Percentiles rank a stretch among this genome's conserved stretches.
Evolutionary conservation across 2,888 invertebrate genomes (phyloP).

Genomic region (Euplagia quadripunctaria): DNA sequence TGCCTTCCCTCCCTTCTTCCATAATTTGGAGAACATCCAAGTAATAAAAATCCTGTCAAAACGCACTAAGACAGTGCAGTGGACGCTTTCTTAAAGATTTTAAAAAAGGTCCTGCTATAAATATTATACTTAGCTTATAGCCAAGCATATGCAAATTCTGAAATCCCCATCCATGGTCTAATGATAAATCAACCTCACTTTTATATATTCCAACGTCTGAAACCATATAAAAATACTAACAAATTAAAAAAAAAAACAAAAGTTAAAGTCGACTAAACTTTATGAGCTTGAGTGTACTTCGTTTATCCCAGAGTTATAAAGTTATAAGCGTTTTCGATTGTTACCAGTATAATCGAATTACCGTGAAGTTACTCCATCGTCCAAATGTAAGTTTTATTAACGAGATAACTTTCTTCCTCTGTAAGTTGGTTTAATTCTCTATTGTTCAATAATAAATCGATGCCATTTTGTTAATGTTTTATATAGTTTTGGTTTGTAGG

Average conservation of each 20-base stretch:
- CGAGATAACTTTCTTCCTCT: constrained; percentile 51
- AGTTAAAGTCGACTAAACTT: constrained; percentile 2
- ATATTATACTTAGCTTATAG: too few species aligned
- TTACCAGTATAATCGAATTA: constrained; percentile 46
- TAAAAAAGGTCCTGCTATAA: too few species aligned
- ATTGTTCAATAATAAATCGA: background rate
- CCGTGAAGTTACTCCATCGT: constrained; percentile 48
- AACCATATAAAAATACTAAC: too few species aligned
- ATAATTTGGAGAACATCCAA: too few species aligned
- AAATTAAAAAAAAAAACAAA: background rate
- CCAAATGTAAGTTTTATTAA: constrained; percentile 55
- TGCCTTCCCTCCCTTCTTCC: too few species aligned
- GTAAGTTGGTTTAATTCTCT: constrained; percentile 34
- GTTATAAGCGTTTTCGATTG: constrained; percentile 38
- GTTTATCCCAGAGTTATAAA: constrained; percentile 23
- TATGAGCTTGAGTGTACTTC: background rate
- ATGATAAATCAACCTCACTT: too few species aligned
- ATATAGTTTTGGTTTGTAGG: background rate
- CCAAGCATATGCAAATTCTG: too few species aligned
- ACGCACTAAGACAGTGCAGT: too few species aligned
- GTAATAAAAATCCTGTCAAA: too few species aligned
- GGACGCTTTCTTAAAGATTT: background rate
- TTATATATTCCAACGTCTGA: too few species aligned
- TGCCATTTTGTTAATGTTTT: background rate
- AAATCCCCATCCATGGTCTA: too few species aligned